phyloP scores from a whole-genome alignment of 2,888 invertebrate genomes.

The Formica aserva region DNA sequence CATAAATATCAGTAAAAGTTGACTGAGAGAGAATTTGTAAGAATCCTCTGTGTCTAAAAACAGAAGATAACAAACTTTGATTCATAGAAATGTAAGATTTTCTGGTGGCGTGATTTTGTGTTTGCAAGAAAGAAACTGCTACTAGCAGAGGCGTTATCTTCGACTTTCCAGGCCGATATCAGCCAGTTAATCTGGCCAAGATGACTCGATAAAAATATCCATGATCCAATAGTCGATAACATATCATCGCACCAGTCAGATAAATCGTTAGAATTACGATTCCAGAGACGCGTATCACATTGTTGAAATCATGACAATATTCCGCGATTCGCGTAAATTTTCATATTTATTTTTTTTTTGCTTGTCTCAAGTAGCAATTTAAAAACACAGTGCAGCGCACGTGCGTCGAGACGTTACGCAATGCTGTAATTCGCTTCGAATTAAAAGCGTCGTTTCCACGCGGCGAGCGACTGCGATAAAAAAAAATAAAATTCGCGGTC shows the following conservation, averaged over 20 bases:
- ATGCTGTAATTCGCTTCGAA: conserved; percentile 33
- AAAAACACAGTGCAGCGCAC: conserved; percentile 2
- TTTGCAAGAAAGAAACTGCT: conserved; percentile 16
- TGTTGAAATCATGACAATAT: conserved; percentile 76
- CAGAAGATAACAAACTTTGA: not conserved
- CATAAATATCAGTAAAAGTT: not conserved
- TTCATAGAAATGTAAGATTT: not conserved
- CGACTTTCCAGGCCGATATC: conserved; percentile 63
- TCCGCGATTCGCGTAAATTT: conserved; percentile 36
- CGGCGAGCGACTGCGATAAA: not conserved
- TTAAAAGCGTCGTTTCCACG: conserved; percentile 41
- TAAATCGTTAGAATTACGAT: conserved; percentile 62
- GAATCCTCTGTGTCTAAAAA: not conserved
- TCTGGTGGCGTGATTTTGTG: conserved; percentile 1
- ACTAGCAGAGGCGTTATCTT: conserved; percentile 62
- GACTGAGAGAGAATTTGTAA: not conserved
- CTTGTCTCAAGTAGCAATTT: not conserved
- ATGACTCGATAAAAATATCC: conserved; percentile 77
- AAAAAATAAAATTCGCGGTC: conserved; percentile 34
- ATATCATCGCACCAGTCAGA: conserved; percentile 66
- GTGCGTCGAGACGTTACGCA: conserved; percentile 20
- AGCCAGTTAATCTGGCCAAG: conserved; percentile 59
- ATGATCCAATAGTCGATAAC: conserved; percentile 78
- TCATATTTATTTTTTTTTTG: not conserved
- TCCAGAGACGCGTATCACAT: conserved; percentile 65